These are phyloP conservation scores for Stomatorhinus walkeri DNA, from an alignment of 2,797 vertebrate genomes.

Conservation along the genomic window DNA sequence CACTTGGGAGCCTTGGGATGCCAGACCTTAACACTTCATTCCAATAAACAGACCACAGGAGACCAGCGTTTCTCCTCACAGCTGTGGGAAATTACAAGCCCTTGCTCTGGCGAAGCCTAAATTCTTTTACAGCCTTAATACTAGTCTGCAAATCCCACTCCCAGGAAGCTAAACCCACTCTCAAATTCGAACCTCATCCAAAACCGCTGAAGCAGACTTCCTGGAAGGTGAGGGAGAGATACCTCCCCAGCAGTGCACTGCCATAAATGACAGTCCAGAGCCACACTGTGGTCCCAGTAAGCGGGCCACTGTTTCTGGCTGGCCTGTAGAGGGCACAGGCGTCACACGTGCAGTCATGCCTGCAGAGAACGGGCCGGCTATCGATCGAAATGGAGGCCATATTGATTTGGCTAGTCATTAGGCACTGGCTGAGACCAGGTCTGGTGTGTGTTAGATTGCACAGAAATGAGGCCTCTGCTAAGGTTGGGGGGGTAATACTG, in stretches of 20 bases:
- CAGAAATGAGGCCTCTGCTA: background rate
- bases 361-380: background rate
- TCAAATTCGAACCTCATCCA: background rate
- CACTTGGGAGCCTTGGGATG: background rate
- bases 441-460: background rate
- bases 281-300: background rate
- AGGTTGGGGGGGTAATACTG: background rate
- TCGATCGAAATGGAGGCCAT: background rate
- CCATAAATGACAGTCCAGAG: background rate
- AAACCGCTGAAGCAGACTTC: background rate
- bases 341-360: background rate
- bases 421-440: background rate
- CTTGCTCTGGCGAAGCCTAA: background rate
- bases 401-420: background rate
- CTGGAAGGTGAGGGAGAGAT: background rate
- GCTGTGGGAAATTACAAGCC: background rate
- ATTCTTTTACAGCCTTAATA: background rate
- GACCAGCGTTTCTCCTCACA: background rate
- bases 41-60: background rate
- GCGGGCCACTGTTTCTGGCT: background rate
- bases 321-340: background rate
- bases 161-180: background rate
- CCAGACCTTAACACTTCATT: background rate
- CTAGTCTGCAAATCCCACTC: background rate
- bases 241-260: background rate